Evolutionary conservation across 2,797 vertebrate genomes (phyloP), one percentile per base, ranked within the genome.

Genomic region (Microchirus variegatus): DNA sequence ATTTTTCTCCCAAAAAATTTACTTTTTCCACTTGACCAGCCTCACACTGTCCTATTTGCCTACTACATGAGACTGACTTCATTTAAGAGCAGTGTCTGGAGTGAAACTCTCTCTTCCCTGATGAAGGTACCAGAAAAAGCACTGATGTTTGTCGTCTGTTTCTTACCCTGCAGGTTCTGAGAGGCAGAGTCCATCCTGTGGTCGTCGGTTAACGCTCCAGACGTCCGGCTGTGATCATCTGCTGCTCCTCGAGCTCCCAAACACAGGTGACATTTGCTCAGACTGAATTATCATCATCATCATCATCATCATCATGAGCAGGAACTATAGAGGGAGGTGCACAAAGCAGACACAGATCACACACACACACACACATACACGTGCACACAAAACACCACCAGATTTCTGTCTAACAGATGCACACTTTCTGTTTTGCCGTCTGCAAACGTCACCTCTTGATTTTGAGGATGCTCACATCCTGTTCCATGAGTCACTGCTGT

Each of bases 151-250:
- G 15, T 7, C 16, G 42, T 44, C 7, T 16, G 13, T 44, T 7
- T 15, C 44, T 82, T 77, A 86, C 84, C 81, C 72, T 48, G 47
- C 17, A 82, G 49, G 48, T 15, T 75, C 36, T 61, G 67, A 58
- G 72, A 55, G 36, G 75, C 4, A 1, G 43, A 41, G 13, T 68
- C 63, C 84, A 86, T 86, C 0, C n/a, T 60, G 12, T n/a, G 9
- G 11, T 16, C 38, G 40, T 66, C 12, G 41, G 12, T 2, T 16
- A 46, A 53, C 8, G 31, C 31, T 31, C 31, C 1, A 6, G 7
- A 31, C 1, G 31, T 31, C 31, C 31, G 53, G 17, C 49, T 45
- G 17, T 40, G 55, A 51, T 60, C 52, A 18, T 54, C 44, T 9
- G 2, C 36, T 35, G 42, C 38, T 51, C 43, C 51, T 36, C 14